Conservation (phyloP, 1,140 invertebrate genomes). For the Drosophila tani region DNA sequence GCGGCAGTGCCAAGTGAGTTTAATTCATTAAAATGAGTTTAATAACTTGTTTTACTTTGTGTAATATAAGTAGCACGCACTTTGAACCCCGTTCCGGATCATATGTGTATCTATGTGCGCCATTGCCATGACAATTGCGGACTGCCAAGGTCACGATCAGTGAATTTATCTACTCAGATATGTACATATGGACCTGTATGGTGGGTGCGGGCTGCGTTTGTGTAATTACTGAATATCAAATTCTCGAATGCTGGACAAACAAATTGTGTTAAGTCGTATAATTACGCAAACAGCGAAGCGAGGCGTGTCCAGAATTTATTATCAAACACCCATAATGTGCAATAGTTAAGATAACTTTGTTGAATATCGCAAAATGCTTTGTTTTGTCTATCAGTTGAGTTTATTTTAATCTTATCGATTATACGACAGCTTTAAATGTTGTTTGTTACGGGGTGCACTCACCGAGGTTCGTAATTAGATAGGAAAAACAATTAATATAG, state of each 20-base stretch:
- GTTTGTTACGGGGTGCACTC: slow-evolving; percentile 8
- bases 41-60: not conserved
- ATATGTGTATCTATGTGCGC: slow-evolving; percentile 13
- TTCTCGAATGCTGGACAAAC: not conserved
- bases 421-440: slow-evolving; percentile 24
- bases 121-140: not conserved
- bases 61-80: not conserved
- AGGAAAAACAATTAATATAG: slow-evolving; percentile 2
- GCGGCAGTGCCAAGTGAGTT: slow-evolving; percentile 63
- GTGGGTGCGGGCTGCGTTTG: slow-evolving; percentile 31
- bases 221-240: slow-evolving; percentile 8
- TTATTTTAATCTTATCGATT: slow-evolving; percentile 38
- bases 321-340: not conserved
- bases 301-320: not conserved
- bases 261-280: not conserved
- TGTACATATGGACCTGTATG: not conserved
- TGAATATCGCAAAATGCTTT: slow-evolving; percentile 2
- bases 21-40: not conserved
- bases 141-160: slow-evolving; percentile 23
- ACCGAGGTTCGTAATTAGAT: slow-evolving; percentile 1
- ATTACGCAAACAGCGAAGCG: not conserved
- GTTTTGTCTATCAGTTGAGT: slow-evolving; percentile 15
- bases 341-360: not conserved
- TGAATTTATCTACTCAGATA: slow-evolving; percentile 1
- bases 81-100: slow-evolving; percentile 10